Percentiles rank a stretch among this genome's conserved stretches.
These are phyloP conservation scores for Ridgeia piscesae DNA, from an alignment of 1,140 invertebrate species.

Conservation along the genomic window DNA sequence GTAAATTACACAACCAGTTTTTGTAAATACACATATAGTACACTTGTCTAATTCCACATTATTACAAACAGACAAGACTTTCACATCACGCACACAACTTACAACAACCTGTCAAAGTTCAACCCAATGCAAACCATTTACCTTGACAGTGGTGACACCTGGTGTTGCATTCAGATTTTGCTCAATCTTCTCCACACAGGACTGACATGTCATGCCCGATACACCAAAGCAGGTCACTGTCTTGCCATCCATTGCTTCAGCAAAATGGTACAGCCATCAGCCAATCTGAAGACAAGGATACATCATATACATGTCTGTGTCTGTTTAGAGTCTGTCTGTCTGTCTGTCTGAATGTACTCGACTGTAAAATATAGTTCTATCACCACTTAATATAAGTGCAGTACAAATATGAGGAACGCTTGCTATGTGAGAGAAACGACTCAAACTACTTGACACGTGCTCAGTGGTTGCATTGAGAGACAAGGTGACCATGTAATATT, in stretches of 20 bases:
- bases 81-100: neutral
- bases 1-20: too few relatives aligned
- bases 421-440: neutral
- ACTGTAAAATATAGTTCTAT: neutral
- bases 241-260: neutral
- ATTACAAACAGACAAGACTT: neutral
- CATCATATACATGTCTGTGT: neutral
- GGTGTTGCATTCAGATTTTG: slow-evolving; percentile 56
- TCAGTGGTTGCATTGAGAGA: neutral
- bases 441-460: neutral
- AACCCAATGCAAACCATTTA: slow-evolving; percentile 30
- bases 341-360: neutral
- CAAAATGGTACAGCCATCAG: neutral
- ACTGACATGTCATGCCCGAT: slow-evolving; percentile 51
- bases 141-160: slow-evolving; percentile 42
- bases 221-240: neutral
- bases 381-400: neutral
- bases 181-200: slow-evolving; percentile 53
- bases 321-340: neutral
- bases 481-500: neutral
- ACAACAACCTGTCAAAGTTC: slow-evolving; percentile 47
- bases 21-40: neutral
- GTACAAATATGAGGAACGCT: neutral
- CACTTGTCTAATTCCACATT: neutral
- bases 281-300: neutral